Evolutionary conservation across 2,888 invertebrate genomes (phyloP), one percentile per base, ranked within the genome.

Genomic region (Gymnoscelis rufifasciata): DNA sequence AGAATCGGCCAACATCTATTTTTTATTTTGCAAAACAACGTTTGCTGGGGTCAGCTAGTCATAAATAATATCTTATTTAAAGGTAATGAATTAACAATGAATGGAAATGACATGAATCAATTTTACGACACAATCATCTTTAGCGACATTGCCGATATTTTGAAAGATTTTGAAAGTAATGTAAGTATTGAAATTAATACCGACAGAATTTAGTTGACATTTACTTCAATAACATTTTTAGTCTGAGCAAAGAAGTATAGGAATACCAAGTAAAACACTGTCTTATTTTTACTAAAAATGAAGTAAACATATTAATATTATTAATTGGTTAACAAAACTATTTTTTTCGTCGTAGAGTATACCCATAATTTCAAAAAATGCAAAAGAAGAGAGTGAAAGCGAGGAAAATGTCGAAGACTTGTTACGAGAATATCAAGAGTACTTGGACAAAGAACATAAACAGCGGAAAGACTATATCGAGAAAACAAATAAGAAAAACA

Each of bases 371-470:
- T 71, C 77, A 45, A 57, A 60, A 11, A 55, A 72, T 27, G 42
- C 61, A 27, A 66, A 67, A 36, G 78, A 71, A 56, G 77, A 71
- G 1, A 83, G 77, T 56, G 81, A 81, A 49, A 83, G 80, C 52
- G 74, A 78, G 15, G 87, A 88, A 56, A 74, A 77, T 39, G 60
- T 83, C 12, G 82, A 84, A 52, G 76, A 80, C 56, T 70, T 88
- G 31, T 53, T 87, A 51, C 66, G 69, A 19, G 83, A 87, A 68
- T 88, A 87, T 54, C 82, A 87, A 57, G 73, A 71, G 36, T 77
- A 79, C 54, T 71, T 88, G 60, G 81, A 87, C 31, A 86, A 73
- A 59, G 83, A 82, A 43, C 78, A 83, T 37, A 82, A 80, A 51
- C 82, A 86, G 54, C 71, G 71, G 51, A 57, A 70, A 41, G 68